A percentile compares a stretch with the other conserved stretches of the same genome.
phyloP scores from a whole-genome alignment of 2,888 invertebrate species.

The Acrobasis repandana region DNA sequence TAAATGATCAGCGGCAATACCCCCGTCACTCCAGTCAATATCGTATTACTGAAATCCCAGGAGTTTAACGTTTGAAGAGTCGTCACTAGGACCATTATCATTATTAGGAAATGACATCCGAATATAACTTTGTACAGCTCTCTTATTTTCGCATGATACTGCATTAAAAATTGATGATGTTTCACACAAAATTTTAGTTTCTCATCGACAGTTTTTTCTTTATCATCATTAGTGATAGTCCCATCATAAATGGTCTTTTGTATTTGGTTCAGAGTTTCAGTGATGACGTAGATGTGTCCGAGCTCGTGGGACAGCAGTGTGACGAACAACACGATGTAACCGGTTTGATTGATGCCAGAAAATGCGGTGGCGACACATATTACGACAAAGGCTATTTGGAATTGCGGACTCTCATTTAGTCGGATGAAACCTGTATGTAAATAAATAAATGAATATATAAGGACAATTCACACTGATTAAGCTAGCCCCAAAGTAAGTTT shows the following conservation, averaged over 20 bases:
- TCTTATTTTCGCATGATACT: conserved; percentile 47
- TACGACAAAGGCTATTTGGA: conserved; percentile 49
- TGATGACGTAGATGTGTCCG: conserved; percentile 57
- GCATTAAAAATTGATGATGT: conserved; percentile 56
- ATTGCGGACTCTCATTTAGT: conserved; percentile 57
- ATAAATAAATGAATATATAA: too few relatives aligned
- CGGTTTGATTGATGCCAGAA: conserved; percentile 61
- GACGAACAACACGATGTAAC: conserved; percentile 58
- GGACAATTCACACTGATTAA: too few relatives aligned
- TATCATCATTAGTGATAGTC: conserved; percentile 27
- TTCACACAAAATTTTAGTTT: conserved; percentile 51
- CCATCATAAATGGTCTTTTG: conserved; percentile 31
- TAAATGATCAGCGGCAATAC: conserved; percentile 57
- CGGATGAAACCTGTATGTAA: conserved; percentile 49
- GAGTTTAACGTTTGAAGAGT: conserved; percentile 58
- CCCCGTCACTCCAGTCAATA: conserved; percentile 53
- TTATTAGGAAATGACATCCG: conserved; percentile 57
- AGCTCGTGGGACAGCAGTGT: conserved; percentile 54
- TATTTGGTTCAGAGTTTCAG: conserved; percentile 48
- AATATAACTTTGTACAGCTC: conserved; percentile 52
- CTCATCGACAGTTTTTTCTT: conserved; percentile 35
- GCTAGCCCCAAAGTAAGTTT: too few relatives aligned
- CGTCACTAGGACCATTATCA: conserved; percentile 57
- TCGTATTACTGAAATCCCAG: conserved; percentile 56
- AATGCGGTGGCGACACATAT: conserved; percentile 50